phyloP scores from a whole-genome alignment of 2,888 invertebrate species.

The Drosophila suboccidentalis region DNA sequence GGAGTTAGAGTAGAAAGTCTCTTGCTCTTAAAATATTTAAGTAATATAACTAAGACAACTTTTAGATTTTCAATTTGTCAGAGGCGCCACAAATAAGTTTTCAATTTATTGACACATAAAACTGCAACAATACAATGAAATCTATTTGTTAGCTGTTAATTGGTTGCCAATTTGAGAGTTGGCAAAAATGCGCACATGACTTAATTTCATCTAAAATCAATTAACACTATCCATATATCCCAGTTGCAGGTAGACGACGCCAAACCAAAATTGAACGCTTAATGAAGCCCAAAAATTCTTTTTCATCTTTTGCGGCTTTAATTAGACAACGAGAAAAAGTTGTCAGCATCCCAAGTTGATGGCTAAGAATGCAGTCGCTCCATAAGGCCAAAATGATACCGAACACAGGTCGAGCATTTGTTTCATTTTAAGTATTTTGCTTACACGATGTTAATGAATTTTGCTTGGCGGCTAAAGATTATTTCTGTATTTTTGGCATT shows the following conservation, averaged over 20 bases:
- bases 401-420: conserved; percentile 35
- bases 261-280: conserved; percentile 37
- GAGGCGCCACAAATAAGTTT: conserved; percentile 41
- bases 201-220: conserved; percentile 65
- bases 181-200: conserved; percentile 63
- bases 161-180: conserved; percentile 61
- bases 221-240: conserved; percentile 51
- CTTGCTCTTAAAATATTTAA: too few species aligned
- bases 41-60: not conserved
- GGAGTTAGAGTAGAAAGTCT: too few species aligned
- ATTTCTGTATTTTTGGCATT: conserved; percentile 48
- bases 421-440: conserved; percentile 42
- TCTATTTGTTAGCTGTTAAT: conserved; percentile 79
- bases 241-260: conserved; percentile 20
- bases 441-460: conserved; percentile 53
- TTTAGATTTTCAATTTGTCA: conserved; percentile 52
- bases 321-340: conserved; percentile 63
- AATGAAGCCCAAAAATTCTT: conserved; percentile 68
- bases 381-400: conserved; percentile 39
- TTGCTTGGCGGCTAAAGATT: conserved; percentile 7
- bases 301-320: conserved; percentile 69
- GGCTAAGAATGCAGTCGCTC: conserved; percentile 66
- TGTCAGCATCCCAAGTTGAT: conserved; percentile 37
- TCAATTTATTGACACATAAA: conserved; percentile 53
- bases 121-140: conserved; percentile 47